Evolutionary conservation across 2,113 vertebrate species (phyloP).

Genomic region (Triplophysa siluroides): DNA sequence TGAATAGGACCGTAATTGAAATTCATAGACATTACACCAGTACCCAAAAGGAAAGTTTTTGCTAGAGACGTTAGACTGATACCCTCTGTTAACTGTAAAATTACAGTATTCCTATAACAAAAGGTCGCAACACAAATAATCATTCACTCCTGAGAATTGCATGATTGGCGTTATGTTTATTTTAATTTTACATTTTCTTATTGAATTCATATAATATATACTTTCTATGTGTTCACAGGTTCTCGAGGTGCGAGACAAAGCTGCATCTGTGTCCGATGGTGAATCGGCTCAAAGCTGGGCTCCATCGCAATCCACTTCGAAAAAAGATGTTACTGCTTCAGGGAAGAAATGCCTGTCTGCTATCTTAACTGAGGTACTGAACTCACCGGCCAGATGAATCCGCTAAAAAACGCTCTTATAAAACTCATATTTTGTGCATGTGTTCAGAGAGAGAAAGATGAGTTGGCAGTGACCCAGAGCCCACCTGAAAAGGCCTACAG

Average conservation of each 20-base stretch:
- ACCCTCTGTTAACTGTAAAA: no score
- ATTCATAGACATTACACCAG: no score
- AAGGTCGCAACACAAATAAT: no score
- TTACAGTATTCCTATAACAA: no score
- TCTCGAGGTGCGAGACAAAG: conserved; percentile 81
- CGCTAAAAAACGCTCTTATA: not conserved
- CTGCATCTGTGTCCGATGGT: conserved; percentile 74
- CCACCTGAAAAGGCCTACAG: conserved; percentile 86
- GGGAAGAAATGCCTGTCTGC: conserved; percentile 75
- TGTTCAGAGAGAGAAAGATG: conserved; percentile 37
- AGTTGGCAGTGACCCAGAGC: conserved; percentile 64
- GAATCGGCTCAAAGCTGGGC: conserved; percentile 79
- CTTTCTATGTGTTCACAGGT: conserved; percentile 66
- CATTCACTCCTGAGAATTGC: no score
- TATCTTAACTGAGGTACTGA: conserved; percentile 78
- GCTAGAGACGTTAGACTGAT: no score
- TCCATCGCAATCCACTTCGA: conserved; percentile 51
- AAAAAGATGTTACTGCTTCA: not conserved
- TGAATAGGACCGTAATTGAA: no score
- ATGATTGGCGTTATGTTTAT: no score
- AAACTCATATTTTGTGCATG: not conserved
- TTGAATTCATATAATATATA: not conserved
- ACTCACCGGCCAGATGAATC: not conserved
- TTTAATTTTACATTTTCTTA: no score
- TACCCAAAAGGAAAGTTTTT: no score